phyloP scores from a whole-genome alignment of 30 jellyfish, hydroid and myxozoan species.

The Aurelia aurita region DNA sequence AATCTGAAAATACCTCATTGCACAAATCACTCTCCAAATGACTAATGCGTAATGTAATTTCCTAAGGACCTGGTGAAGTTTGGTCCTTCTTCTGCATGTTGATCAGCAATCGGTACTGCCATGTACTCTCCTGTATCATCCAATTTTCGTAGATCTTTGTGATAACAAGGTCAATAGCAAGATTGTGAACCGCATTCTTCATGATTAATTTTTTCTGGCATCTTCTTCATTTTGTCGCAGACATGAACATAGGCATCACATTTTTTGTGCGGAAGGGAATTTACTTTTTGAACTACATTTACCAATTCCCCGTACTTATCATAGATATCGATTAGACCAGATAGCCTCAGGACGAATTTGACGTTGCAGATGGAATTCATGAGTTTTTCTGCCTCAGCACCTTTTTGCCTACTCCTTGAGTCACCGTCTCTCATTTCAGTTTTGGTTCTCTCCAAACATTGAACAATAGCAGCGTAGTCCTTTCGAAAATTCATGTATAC shows the following conservation, averaged over 20 bases:
- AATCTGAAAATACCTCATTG: conserved; percentile 22
- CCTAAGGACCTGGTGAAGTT: conserved; percentile 16
- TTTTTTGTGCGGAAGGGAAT: conserved; percentile 30
- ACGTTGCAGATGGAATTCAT: conserved; percentile 11
- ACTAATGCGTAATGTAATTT: conserved; percentile 5
- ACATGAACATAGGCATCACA: conserved; percentile 6
- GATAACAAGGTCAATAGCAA: conserved; percentile 34
- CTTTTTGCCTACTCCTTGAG: conserved; percentile 22
- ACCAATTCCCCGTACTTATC: conserved; percentile 25
- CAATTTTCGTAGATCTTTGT: conserved; percentile 26
- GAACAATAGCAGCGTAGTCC: conserved; percentile 44
- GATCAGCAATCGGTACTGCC: conserved; percentile 20
- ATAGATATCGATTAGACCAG: conserved; percentile 32
- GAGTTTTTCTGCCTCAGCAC: conserved; percentile 42
- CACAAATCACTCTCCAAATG: conserved; percentile 25
- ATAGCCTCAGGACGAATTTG: conserved; percentile 22
- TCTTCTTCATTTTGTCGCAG: conserved; percentile 31
- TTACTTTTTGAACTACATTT: conserved; percentile 33
- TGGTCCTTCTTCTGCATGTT: conserved; percentile 23
- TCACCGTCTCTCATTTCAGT: conserved; percentile 15
- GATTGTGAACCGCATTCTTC: conserved; percentile 11
- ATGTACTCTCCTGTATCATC: conserved; percentile 45
- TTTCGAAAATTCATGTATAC: conserved; percentile 26
- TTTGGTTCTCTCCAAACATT: conserved; percentile 31
- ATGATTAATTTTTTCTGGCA: conserved; percentile 4